Percentiles rank a stretch among this genome's conserved stretches.
These are phyloP conservation scores for Anodontia alba DNA, from an alignment of 2,888 invertebrate species.

Conservation along the genomic window DNA sequence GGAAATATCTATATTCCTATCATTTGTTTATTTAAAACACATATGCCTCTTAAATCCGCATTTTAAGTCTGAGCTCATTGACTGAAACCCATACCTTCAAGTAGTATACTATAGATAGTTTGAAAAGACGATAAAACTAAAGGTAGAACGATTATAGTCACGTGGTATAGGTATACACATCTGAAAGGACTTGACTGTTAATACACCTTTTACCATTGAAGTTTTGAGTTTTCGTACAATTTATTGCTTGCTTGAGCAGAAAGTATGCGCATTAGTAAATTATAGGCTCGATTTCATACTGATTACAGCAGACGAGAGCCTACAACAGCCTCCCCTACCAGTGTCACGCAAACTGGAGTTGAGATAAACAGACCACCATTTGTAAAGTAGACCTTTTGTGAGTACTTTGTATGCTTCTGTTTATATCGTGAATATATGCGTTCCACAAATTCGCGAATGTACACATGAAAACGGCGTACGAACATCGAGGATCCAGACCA, in stretches of 20 bases:
- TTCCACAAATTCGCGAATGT: too few relatives aligned
- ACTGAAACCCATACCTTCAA: not conserved
- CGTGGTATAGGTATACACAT: constrained; percentile 1
- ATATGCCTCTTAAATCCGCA: not conserved
- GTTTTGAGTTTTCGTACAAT: not conserved
- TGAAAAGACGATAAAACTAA: not conserved
- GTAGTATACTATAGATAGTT: not conserved
- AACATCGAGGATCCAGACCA: too few relatives aligned
- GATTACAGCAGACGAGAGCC: not conserved
- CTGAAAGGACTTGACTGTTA: not conserved
- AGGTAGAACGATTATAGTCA: not conserved
- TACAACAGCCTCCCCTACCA: too few relatives aligned
- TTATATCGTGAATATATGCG: too few relatives aligned
- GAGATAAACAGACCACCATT: too few relatives aligned
- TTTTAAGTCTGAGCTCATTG: not conserved
- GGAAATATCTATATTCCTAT: not conserved
- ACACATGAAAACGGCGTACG: too few relatives aligned
- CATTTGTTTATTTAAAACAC: not conserved
- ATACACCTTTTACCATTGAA: not conserved
- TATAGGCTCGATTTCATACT: not conserved
- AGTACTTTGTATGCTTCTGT: too few relatives aligned
- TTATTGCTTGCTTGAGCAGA: constrained; percentile 11
- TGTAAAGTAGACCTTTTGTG: too few relatives aligned
- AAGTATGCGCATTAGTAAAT: constrained; percentile 3
- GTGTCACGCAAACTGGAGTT: too few relatives aligned